Conservation (phyloP, 2,113 vertebrate species). For the Oceanites oceanicus region DNA sequence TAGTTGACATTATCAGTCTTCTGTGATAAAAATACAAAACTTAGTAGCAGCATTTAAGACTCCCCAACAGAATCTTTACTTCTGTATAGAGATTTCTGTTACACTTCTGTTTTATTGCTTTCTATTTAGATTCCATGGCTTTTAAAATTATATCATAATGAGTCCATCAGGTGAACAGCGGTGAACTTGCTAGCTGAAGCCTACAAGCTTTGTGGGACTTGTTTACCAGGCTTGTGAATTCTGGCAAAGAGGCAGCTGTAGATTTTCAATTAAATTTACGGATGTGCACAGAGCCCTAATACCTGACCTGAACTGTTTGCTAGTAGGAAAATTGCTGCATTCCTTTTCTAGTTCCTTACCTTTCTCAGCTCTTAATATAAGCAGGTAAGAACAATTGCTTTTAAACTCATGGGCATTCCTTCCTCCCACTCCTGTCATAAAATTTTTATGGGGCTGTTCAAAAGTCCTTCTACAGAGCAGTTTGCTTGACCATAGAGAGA, state of each 20-base stretch:
- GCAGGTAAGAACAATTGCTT: neutral
- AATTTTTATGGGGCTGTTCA: neutral
- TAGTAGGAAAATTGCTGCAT: neutral
- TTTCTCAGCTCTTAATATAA: neutral
- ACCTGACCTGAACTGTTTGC: neutral
- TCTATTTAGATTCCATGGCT: neutral
- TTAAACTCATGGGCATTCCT: neutral
- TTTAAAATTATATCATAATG: neutral
- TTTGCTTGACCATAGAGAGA: neutral
- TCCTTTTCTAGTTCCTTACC: neutral
- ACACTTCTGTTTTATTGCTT: neutral
- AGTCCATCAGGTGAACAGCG: neutral
- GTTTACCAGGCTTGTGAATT: neutral
- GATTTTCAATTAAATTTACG: conserved; percentile 11
- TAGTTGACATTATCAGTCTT: neutral
- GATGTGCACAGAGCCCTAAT: neutral
- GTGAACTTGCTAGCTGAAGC: neutral
- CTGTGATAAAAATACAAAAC: neutral
- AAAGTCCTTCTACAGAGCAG: neutral
- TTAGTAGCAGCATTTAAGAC: neutral
- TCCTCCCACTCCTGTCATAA: neutral
- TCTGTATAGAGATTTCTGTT: neutral
- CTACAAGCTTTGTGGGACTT: neutral
- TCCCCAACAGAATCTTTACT: neutral
- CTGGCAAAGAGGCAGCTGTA: neutral